phyloP scores from a whole-genome alignment of 2,888 invertebrate genomes.

The Schizotus pectinicornis region DNA sequence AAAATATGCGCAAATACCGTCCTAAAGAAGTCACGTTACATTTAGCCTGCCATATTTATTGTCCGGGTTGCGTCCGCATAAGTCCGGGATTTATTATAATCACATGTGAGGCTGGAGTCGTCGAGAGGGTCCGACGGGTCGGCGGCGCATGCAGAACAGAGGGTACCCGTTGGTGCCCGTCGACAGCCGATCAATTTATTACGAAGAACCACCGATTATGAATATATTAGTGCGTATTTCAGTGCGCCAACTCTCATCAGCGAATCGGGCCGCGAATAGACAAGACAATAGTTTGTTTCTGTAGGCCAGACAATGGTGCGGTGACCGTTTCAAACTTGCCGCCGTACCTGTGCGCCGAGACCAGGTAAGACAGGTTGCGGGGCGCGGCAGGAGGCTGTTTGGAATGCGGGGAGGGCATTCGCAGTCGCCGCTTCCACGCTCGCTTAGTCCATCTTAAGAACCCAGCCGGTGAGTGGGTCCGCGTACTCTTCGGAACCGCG shows the following conservation, averaged over 20 bases:
- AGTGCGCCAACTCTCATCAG: slow-evolving; percentile 47
- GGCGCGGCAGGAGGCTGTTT: slow-evolving; percentile 55
- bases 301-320: slow-evolving; percentile 53
- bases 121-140: slow-evolving; percentile 28
- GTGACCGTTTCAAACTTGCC: slow-evolving; percentile 50
- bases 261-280: slow-evolving; percentile 52
- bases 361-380: slow-evolving; percentile 51
- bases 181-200: slow-evolving; percentile 44
- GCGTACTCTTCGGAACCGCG: slow-evolving; percentile 26
- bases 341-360: slow-evolving; percentile 47
- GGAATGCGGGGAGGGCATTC: slow-evolving; percentile 57
- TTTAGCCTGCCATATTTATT: slow-evolving; percentile 50
- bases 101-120: slow-evolving; percentile 41
- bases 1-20: slow-evolving; percentile 46
- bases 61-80: slow-evolving; percentile 46
- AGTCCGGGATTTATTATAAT: slow-evolving; percentile 50
- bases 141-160: slow-evolving; percentile 3
- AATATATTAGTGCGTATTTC: slow-evolving; percentile 54
- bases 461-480: slow-evolving; percentile 46
- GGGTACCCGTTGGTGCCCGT: slow-evolving; percentile 14
- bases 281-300: slow-evolving; percentile 57
- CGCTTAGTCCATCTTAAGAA: slow-evolving; percentile 56
- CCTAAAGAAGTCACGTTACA: slow-evolving; percentile 51
- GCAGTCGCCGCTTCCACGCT: slow-evolving; percentile 47
- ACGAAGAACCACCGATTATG: slow-evolving; percentile 44